Conservation (phyloP, 1,140 invertebrate species). For the Rhynchophorus ferrugineus region DNA sequence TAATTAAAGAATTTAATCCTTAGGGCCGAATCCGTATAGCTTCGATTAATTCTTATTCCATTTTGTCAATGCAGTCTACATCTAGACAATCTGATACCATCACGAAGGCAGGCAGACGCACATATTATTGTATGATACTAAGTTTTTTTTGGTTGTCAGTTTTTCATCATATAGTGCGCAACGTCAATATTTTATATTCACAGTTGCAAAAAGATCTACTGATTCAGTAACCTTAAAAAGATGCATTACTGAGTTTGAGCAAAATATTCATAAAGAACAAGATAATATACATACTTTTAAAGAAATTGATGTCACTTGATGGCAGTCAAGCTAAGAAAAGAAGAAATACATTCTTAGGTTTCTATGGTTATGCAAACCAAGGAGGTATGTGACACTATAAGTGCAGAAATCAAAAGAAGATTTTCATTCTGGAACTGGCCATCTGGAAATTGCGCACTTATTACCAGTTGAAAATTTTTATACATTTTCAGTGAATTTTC, state of each 20-base stretch:
- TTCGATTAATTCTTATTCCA: no score
- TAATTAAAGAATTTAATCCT: no score
- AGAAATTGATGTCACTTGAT: neutral
- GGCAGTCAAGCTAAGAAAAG: neutral
- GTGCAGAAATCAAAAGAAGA: conserved; percentile 11
- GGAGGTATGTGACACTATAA: conserved; percentile 23
- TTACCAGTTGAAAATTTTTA: conserved; percentile 15
- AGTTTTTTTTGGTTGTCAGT: conserved; percentile 16
- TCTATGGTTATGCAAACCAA: conserved; percentile 7
- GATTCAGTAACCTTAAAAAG: conserved; percentile 9
- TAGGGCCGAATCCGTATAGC: no score
- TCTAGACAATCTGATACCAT: conserved; percentile 14
- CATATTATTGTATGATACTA: conserved; percentile 10
- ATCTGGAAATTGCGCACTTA: conserved; percentile 13
- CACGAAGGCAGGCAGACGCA: conserved; percentile 7
- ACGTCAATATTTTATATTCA: conserved; percentile 19
- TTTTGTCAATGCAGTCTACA: conserved; percentile 10
- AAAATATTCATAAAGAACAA: conserved; percentile 14
- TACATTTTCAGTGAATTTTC: conserved; percentile 10
- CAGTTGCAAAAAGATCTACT: conserved; percentile 16
- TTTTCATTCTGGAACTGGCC: conserved; percentile 14
- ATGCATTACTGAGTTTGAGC: conserved; percentile 14
- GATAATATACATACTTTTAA: conserved; percentile 10
- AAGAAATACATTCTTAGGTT: conserved; percentile 1
- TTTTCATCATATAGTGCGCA: conserved; percentile 14